Percentiles rank a stretch among this genome's conserved stretches.
These are phyloP conservation scores for Crocodylus rhombifer DNA, from an alignment of 2,797 vertebrate species.

Conservation along the genomic window DNA sequence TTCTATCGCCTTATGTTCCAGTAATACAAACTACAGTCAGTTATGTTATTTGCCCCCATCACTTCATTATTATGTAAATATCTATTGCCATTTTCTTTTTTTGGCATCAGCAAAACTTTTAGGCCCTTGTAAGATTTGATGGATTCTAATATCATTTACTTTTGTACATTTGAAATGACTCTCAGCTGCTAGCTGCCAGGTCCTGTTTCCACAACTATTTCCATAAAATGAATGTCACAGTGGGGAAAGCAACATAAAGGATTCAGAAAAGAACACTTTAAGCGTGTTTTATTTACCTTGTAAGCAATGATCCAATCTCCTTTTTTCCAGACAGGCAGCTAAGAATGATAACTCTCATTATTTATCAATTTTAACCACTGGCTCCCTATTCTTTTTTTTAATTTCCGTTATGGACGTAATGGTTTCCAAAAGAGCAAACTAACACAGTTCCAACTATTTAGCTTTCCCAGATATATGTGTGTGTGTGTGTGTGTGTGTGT, in stretches of 20 bases:
- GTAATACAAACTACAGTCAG: neutral
- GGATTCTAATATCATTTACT: constrained; percentile 17
- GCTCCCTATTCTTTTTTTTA: neutral
- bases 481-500: neutral
- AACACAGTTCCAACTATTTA: neutral
- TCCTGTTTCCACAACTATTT: constrained; percentile 71
- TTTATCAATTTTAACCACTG: constrained; percentile 56
- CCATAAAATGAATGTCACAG: constrained; percentile 22
- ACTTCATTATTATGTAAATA: neutral
- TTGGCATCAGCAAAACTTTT: neutral
- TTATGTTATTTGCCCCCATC: neutral
- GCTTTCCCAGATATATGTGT: neutral
- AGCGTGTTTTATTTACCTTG: constrained; percentile 72
- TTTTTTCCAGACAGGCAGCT: constrained; percentile 79
- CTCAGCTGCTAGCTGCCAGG: constrained; percentile 72
- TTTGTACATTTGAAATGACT: constrained; percentile 48
- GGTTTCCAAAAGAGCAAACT: constrained; percentile 4
- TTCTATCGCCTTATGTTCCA: neutral
- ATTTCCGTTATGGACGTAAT: neutral
- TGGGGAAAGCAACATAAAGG: constrained; percentile 7
- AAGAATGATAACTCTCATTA: constrained; percentile 78
- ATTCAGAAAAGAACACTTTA: constrained; percentile 52
- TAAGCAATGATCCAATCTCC: constrained; percentile 78
- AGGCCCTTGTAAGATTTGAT: too few species aligned
- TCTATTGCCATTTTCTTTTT: neutral